These are phyloP conservation scores for Melieria picta DNA, from an alignment of 2,888 invertebrate genomes.

Conservation along the genomic window DNA sequence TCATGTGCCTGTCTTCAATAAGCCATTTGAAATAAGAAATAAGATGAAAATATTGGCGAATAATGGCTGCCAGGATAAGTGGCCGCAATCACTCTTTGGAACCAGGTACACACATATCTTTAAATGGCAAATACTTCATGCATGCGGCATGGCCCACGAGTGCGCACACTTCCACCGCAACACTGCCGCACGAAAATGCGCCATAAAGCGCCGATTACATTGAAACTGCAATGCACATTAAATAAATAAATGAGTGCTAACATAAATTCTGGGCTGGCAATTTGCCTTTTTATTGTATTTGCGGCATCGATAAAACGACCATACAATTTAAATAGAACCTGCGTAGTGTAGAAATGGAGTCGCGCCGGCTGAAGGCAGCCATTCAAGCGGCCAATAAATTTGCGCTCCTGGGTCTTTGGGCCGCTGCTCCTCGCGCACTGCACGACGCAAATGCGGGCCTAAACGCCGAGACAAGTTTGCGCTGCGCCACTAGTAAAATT, in stretches of 20 bases:
- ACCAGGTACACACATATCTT: no score
- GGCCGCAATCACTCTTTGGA: no score
- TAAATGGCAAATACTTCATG: no score
- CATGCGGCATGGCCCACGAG: no score
- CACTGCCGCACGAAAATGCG: no score
- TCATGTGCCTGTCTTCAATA: no score
- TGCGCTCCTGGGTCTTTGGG: slow-evolving; percentile 18
- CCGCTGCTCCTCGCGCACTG: slow-evolving; percentile 4
- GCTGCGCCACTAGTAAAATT: slow-evolving; percentile 14
- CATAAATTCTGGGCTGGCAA: slow-evolving; percentile 35
- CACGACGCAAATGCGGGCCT: no score
- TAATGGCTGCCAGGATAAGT: no score
- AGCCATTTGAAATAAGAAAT: no score
- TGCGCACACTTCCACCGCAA: no score
- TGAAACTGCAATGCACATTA: not conserved
- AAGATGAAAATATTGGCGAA: no score
- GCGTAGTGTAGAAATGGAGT: not conserved
- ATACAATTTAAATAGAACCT: slow-evolving; percentile 37
- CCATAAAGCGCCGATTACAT: no score
- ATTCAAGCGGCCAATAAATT: slow-evolving; percentile 24
- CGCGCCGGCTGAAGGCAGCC: not conserved
- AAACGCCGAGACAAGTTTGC: slow-evolving; percentile 16
- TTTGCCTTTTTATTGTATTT: slow-evolving; percentile 36
- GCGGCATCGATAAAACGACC: slow-evolving; percentile 37
- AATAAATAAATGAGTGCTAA: slow-evolving; percentile 35